Conservation (phyloP, 2,888 invertebrate genomes). For the Trissonchulus latispiculum region DNA sequence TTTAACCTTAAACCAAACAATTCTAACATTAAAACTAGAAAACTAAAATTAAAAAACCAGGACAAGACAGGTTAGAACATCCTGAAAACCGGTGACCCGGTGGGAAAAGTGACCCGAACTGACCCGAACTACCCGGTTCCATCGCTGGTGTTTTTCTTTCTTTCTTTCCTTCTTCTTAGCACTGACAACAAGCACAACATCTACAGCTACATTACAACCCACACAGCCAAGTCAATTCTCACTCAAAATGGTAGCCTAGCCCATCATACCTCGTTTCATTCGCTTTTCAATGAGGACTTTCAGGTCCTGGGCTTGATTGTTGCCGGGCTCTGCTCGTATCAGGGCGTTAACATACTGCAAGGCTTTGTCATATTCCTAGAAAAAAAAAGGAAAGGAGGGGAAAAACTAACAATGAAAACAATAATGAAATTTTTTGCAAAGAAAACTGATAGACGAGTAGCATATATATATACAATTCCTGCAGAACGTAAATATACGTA, state of each 20-base stretch:
- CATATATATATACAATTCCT: too few species aligned
- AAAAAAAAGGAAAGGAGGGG: too few species aligned
- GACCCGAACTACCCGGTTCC: neutral
- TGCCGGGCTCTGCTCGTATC: constrained; percentile 16
- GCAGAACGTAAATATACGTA: too few species aligned
- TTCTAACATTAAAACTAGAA: too few species aligned
- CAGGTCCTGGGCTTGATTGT: constrained; percentile 14
- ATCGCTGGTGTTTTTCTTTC: neutral
- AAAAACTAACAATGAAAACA: too few species aligned
- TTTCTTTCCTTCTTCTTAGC: neutral
- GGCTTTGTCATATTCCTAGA: constrained; percentile 20
- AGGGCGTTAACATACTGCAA: constrained; percentile 17
- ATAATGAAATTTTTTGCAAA: too few species aligned
- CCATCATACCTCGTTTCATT: constrained; percentile 44
- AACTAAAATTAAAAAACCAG: too few species aligned
- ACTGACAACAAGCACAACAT: neutral
- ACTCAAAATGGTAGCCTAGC: constrained; percentile 59
- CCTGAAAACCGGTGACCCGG: too few species aligned
- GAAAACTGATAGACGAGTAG: too few species aligned
- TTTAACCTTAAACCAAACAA: too few species aligned
- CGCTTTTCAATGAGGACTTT: constrained; percentile 16
- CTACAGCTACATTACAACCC: neutral
- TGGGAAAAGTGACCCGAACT: too few species aligned
- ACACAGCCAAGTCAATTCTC: neutral
- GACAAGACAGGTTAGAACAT: too few species aligned